Conservation (phyloP, 2,888 invertebrate species). For the Drosophila ezoana region DNA sequence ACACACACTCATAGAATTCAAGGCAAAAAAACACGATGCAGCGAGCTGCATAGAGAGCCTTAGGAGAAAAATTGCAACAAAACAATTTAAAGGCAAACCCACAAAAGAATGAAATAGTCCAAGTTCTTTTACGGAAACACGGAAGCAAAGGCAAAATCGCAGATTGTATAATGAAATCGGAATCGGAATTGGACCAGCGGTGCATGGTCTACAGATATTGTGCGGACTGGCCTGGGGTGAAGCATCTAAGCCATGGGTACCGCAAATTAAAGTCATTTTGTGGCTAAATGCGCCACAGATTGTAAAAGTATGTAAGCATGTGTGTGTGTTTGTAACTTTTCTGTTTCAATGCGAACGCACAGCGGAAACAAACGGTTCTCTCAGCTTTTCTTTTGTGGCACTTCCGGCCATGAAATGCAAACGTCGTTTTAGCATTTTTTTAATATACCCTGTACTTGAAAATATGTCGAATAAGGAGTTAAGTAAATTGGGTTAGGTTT, state of each 20-base stretch:
- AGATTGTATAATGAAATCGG: constrained; percentile 73
- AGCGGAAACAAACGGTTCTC: constrained; percentile 71
- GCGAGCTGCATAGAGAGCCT: neutral
- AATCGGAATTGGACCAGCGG: constrained; percentile 53
- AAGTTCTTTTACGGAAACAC: constrained; percentile 52
- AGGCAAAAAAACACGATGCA: constrained; percentile 30
- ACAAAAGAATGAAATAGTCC: constrained; percentile 51
- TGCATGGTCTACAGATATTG: constrained; percentile 30
- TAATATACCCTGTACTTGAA: neutral
- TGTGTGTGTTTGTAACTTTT: constrained; percentile 31
- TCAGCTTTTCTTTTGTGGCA: constrained; percentile 58
- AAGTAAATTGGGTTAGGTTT: neutral
- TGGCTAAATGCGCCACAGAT: constrained; percentile 55
- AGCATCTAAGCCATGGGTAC: constrained; percentile 48
- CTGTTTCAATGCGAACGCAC: constrained; percentile 42
- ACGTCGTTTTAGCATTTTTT: constrained; percentile 55
- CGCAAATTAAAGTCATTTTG: constrained; percentile 77
- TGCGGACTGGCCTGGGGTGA: neutral
- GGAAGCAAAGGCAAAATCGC: constrained; percentile 47
- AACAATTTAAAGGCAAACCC: constrained; percentile 68
- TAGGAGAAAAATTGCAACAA: constrained; percentile 45
- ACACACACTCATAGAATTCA: constrained; percentile 17
- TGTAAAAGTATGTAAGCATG: constrained; percentile 18
- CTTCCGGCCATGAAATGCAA: constrained; percentile 73
- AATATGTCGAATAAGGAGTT: neutral